Evolutionary conservation across 1,140 invertebrate genomes (phyloP).

Genomic region (Cydia pomonella): DNA sequence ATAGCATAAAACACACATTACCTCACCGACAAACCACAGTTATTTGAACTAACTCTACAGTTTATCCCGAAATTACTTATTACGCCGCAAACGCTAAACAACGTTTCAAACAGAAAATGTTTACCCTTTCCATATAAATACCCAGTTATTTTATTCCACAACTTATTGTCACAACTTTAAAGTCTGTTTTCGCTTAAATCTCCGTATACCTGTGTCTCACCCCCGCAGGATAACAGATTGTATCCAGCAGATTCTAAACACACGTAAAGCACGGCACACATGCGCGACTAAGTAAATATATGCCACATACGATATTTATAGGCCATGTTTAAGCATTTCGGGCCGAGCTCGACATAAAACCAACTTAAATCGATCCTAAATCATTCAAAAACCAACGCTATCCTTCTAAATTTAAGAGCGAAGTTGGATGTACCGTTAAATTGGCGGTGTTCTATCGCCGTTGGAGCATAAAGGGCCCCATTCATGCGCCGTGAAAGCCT

Average conservation of each 20-base stretch:
- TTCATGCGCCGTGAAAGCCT: constrained; percentile 63
- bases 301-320: constrained; percentile 61
- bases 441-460: constrained; percentile 45
- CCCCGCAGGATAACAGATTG: constrained; percentile 23
- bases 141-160: neutral
- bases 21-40: neutral
- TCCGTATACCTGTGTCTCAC: neutral
- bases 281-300: constrained; percentile 29
- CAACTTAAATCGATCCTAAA: neutral
- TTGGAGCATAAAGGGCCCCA: constrained; percentile 57
- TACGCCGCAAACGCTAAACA: constrained; percentile 21
- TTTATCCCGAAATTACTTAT: constrained; percentile 31
- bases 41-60: constrained; percentile 9
- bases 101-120: constrained; percentile 27
- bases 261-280: constrained; percentile 28
- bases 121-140: constrained; percentile 20
- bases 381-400: constrained; percentile 37
- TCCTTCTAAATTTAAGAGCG: constrained; percentile 33
- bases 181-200: neutral
- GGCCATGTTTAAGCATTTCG: constrained; percentile 57
- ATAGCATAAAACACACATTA: neutral
- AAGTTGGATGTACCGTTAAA: neutral
- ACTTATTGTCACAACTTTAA: neutral
- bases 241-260: constrained; percentile 24
- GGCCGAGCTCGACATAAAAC: constrained; percentile 43